Percentiles rank a stretch among this genome's conserved stretches.
Evolutionary conservation across 1,140 invertebrate genomes (phyloP).

Genomic region (Telenomus remus): DNA sequence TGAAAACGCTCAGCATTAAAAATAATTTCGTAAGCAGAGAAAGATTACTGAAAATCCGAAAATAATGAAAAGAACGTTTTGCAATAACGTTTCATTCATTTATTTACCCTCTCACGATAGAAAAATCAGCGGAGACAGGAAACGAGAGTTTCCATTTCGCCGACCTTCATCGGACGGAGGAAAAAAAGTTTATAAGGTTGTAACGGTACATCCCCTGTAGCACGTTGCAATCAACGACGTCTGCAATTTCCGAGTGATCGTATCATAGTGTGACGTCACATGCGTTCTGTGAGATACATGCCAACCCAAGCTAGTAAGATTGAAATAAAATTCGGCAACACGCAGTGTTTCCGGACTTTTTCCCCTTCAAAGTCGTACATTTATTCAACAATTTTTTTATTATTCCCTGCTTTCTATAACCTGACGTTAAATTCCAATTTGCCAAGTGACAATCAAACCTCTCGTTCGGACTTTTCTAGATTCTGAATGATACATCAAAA

Average conservation of each 20-base stretch:
- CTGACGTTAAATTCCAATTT: constrained; percentile 43
- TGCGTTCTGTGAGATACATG: constrained; percentile 59
- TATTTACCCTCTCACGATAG: no score
- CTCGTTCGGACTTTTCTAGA: constrained; percentile 18
- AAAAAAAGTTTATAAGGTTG: constrained; percentile 46
- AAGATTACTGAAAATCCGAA: no score
- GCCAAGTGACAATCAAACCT: constrained; percentile 49
- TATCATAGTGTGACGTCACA: constrained; percentile 57
- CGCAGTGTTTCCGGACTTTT: constrained; percentile 47
- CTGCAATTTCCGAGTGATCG: constrained; percentile 61
- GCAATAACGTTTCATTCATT: no score
- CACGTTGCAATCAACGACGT: constrained; percentile 57
- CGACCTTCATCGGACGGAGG: constrained; percentile 18
- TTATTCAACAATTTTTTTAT: no score
- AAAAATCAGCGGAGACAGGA: no score
- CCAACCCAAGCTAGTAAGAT: constrained; percentile 44
- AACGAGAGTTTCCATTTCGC: constrained; percentile 3
- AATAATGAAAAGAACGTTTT: no score
- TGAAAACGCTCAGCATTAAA: no score
- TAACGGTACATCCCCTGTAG: constrained; percentile 45
- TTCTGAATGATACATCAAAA: constrained; percentile 39
- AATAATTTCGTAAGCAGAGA: no score
- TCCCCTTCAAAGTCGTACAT: no score
- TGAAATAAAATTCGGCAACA: constrained; percentile 57
- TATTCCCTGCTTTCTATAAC: constrained; percentile 36